phyloP scores from a whole-genome alignment of 2,797 vertebrate genomes.

The Pelobates cultripes region DNA sequence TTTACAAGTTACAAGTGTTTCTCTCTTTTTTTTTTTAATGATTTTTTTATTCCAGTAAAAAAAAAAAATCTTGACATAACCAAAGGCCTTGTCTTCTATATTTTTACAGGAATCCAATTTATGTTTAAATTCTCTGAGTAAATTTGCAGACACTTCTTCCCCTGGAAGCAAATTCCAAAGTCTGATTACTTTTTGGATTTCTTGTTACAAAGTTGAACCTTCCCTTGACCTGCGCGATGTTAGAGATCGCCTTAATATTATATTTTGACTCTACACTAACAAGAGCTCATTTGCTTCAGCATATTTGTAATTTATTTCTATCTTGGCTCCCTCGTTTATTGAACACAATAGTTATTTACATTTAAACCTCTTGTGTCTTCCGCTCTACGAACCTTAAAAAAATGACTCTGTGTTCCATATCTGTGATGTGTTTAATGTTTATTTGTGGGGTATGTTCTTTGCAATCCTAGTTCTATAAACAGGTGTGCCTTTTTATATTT shows the following conservation, averaged over 20 bases:
- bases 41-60: neutral
- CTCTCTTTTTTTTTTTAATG: no score
- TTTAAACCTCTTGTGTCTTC: neutral
- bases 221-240: slow-evolving; percentile 40
- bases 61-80: slow-evolving; percentile 32
- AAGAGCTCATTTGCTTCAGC: slow-evolving; percentile 49
- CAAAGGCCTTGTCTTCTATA: slow-evolving; percentile 20
- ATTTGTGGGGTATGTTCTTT: neutral
- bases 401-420: neutral
- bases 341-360: neutral
- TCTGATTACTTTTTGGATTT: slow-evolving; percentile 54
- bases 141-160: slow-evolving; percentile 51
- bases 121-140: slow-evolving; percentile 50
- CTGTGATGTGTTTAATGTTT: neutral
- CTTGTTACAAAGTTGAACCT: slow-evolving; percentile 52
- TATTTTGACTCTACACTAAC: slow-evolving; percentile 43
- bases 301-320: slow-evolving; percentile 45
- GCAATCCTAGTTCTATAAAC: neutral
- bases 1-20: no score
- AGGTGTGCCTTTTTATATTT: no score
- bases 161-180: slow-evolving; percentile 52
- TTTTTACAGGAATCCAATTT: slow-evolving; percentile 46
- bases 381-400: neutral
- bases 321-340: neutral
- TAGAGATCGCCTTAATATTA: slow-evolving; percentile 45